Conservation (phyloP, 2,888 invertebrate species). For the Eretmocerus hayati region DNA sequence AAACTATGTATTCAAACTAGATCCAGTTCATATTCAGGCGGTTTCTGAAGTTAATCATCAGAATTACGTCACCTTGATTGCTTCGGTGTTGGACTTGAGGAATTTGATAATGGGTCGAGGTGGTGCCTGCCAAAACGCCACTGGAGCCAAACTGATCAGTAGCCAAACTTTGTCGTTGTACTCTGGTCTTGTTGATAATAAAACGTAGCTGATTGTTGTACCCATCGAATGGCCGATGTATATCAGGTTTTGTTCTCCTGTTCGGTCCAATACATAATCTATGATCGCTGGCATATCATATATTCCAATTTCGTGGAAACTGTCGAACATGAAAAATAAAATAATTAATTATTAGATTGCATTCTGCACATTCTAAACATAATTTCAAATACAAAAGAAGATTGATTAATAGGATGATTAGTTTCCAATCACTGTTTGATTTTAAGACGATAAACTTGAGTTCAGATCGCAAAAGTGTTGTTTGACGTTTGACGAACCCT, state of each 20-base stretch:
- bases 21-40: neutral
- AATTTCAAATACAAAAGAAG: too few relatives aligned
- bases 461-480: too few relatives aligned
- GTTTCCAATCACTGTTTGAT: too few relatives aligned
- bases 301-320: constrained; percentile 80
- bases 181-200: constrained; percentile 61
- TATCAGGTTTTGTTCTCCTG: constrained; percentile 49
- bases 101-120: constrained; percentile 3
- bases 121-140: constrained; percentile 10
- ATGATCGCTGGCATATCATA: constrained; percentile 80
- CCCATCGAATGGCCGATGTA: constrained; percentile 94
- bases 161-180: constrained; percentile 61
- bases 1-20: neutral
- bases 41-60: neutral
- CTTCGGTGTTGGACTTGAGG: neutral
- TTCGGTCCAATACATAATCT: constrained; percentile 57
- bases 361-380: too few relatives aligned
- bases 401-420: too few relatives aligned
- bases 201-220: constrained; percentile 64
- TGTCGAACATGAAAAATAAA: constrained; percentile 41
- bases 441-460: too few relatives aligned
- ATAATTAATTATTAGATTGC: too few relatives aligned
- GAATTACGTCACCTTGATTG: constrained; percentile 10
- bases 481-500: too few relatives aligned
- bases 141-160: constrained; percentile 37